Evolutionary conservation across 2,888 invertebrate genomes (phyloP).

Genomic region (Graphium colonna): DNA sequence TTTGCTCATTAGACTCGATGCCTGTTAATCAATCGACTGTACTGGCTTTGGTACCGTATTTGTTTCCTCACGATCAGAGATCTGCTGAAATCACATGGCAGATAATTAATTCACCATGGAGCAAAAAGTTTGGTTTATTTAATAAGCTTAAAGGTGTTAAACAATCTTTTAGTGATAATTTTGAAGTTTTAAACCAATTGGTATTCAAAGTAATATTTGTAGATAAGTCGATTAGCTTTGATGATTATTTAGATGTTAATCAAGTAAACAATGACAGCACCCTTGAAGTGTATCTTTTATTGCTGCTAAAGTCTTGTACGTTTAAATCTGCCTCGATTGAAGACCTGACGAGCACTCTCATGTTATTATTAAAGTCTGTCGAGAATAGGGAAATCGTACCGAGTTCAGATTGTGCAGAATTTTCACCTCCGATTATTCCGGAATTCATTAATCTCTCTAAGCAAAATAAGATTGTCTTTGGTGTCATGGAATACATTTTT

Average conservation of each 20-base stretch:
- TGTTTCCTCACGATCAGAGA: slow-evolving; percentile 76
- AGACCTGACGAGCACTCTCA: slow-evolving; percentile 58
- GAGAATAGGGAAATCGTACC: slow-evolving; percentile 54
- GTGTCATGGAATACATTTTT: slow-evolving; percentile 78
- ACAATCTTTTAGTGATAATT: slow-evolving; percentile 38
- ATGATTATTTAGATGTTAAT: slow-evolving; percentile 48
- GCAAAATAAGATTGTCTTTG: slow-evolving; percentile 73
- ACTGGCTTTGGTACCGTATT: slow-evolving; percentile 80
- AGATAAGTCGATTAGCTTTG: slow-evolving; percentile 43
- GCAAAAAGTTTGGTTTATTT: slow-evolving; percentile 49
- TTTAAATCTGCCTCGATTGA: slow-evolving; percentile 54
- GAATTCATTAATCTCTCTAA: slow-evolving; percentile 56
- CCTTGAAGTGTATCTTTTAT: slow-evolving; percentile 54
- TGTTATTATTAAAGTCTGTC: slow-evolving; percentile 63
- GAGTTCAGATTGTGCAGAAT: slow-evolving; percentile 42
- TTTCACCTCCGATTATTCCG: slow-evolving; percentile 49
- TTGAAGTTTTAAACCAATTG: slow-evolving; percentile 43
- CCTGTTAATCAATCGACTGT: slow-evolving; percentile 79
- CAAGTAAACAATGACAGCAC: slow-evolving; percentile 50
- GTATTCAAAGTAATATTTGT: slow-evolving; percentile 56
- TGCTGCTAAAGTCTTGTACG: slow-evolving; percentile 67
- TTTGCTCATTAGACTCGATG: slow-evolving; percentile 62
- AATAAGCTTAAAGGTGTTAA: slow-evolving; percentile 39
- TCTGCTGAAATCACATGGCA: slow-evolving; percentile 48
- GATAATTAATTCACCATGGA: slow-evolving; percentile 61